These are phyloP conservation scores for Salmo trutta DNA, from an alignment of 2,797 vertebrate species.

Conservation along the genomic window DNA sequence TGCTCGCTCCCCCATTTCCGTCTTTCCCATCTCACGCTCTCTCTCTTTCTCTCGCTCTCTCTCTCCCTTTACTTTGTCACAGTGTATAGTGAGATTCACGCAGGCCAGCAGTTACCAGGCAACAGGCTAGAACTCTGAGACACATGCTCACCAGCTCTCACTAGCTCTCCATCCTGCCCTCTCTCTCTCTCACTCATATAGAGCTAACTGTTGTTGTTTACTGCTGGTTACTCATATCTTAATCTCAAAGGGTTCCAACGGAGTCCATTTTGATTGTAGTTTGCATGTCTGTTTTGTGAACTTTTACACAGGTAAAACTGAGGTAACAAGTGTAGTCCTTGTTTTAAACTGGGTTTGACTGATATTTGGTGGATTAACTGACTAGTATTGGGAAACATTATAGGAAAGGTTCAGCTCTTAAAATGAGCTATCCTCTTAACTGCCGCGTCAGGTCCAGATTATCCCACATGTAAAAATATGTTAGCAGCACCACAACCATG, in stretches of 20 bases:
- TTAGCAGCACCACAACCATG: not conserved
- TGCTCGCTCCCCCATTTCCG: not conserved
- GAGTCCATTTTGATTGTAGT: constrained; percentile 35
- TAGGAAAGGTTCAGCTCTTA: not conserved
- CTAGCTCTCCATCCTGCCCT: not conserved
- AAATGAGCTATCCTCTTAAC: not conserved
- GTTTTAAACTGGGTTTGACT: constrained; percentile 23
- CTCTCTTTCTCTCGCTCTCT: not conserved
- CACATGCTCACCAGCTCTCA: constrained; percentile 55
- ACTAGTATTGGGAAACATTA: too few species aligned
- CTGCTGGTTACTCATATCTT: constrained; percentile 66
- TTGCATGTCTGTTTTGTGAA: constrained; percentile 60
- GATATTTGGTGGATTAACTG: too few species aligned
- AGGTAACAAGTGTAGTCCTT: constrained; percentile 52
- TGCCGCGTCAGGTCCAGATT: not conserved
- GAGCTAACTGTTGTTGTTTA: constrained; percentile 71
- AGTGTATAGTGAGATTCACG: constrained; percentile 64
- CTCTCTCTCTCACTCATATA: constrained; percentile 36
- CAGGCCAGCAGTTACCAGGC: constrained; percentile 80
- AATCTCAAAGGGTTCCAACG: constrained; percentile 52
- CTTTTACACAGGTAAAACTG: constrained; percentile 59
- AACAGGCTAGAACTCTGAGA: constrained; percentile 70
- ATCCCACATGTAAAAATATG: not conserved
- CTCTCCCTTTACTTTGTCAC: constrained; percentile 32
- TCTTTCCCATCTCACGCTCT: not conserved